phyloP scores from a whole-genome alignment of 2,797 vertebrate genomes.

The Centropyge bicolor region DNA sequence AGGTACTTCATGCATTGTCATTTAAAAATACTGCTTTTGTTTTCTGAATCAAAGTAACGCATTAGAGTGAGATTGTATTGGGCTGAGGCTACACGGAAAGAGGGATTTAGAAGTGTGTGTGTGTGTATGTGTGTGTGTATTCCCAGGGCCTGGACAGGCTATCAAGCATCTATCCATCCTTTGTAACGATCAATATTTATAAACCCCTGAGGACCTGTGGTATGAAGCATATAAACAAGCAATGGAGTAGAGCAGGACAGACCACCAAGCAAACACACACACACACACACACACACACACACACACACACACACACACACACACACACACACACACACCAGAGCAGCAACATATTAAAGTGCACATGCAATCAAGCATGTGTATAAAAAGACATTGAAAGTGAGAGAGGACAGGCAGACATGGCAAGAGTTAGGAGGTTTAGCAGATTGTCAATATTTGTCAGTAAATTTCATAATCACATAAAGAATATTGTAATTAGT shows the following conservation, averaged over 20 bases:
- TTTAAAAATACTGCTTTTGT: slow-evolving; percentile 39
- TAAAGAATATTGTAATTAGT: slow-evolving; percentile 67
- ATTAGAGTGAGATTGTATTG: slow-evolving; percentile 45
- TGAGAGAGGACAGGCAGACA: slow-evolving; percentile 7
- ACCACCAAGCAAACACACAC: slow-evolving; percentile 51
- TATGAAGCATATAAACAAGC: slow-evolving; percentile 94
- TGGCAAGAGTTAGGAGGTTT: neutral
- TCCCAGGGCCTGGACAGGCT: slow-evolving; percentile 93
- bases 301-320: slow-evolving; percentile 33
- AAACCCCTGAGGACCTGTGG: slow-evolving; percentile 95
- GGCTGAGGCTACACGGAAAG: slow-evolving; percentile 51
- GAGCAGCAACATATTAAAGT: slow-evolving; percentile 46
- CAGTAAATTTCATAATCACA: slow-evolving; percentile 68
- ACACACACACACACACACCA: slow-evolving; percentile 30
- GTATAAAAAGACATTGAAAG: slow-evolving; percentile 25
- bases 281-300: slow-evolving; percentile 30
- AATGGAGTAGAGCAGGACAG: slow-evolving; percentile 82
- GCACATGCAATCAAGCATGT: slow-evolving; percentile 56
- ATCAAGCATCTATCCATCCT: slow-evolving; percentile 98
- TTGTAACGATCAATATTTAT: slow-evolving; percentile 99
- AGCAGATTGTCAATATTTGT: slow-evolving; percentile 55
- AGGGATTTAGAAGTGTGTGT: slow-evolving; percentile 33
- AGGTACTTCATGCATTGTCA: slow-evolving; percentile 1
- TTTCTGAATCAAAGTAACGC: slow-evolving; percentile 52
- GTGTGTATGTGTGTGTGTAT: slow-evolving; percentile 83